Base-by-base conservation (phyloP, 2,797 vertebrate genomes). In the Girardinus metallicus region DNA sequence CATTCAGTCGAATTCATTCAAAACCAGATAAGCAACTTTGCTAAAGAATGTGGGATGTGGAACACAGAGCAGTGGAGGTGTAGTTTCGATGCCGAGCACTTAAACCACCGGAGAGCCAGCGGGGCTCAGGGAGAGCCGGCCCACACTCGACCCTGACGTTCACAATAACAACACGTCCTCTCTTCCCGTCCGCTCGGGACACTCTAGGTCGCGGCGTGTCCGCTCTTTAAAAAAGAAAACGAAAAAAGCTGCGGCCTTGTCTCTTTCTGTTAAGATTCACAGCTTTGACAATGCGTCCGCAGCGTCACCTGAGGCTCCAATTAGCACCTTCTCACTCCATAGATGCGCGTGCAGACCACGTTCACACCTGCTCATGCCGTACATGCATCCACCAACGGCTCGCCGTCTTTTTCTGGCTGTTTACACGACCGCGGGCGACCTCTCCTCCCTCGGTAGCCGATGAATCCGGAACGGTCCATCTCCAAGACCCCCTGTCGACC, bases 251-350 rank as follows among this genome's bases (percentile, higher is more conserved):
- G 46, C 76, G 62, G 81, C 84, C 83, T 44, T 81, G 86, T 90
- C 87, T 74, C 53, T 72, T 89, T 78, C 55, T 39, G 70, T 81
- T 81, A 88, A 66, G 77, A 88, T 88, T 91, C 70, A 76, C 86
- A 86, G 79, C 74, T 86, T 76, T 84, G 83, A 84, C 81, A 86
- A 79, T 62, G 77, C 84, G 46, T 87, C 74, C 79, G 60, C 76
- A 10, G 16, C 79, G 84, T 85, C 86, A 91, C 92, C 80, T 34
- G 64, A 83, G 88, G 86, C 82, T 49, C 76, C 76, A 91, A 91
- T 91, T 88, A 91, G 86, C 68, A 53, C 71, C 82, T 83, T 78
- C 57, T 80, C 76, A 75, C 76, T 83, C 80, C 71, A 76, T 78
- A 85, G 47, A 74, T 76, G 81, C 79, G 80, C 29, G 78, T 64